Percentiles rank a stretch among this genome's conserved stretches.
These are phyloP conservation scores for Diuraphis noxia DNA, from an alignment of 1,140 invertebrate genomes.

Conservation along the genomic window DNA sequence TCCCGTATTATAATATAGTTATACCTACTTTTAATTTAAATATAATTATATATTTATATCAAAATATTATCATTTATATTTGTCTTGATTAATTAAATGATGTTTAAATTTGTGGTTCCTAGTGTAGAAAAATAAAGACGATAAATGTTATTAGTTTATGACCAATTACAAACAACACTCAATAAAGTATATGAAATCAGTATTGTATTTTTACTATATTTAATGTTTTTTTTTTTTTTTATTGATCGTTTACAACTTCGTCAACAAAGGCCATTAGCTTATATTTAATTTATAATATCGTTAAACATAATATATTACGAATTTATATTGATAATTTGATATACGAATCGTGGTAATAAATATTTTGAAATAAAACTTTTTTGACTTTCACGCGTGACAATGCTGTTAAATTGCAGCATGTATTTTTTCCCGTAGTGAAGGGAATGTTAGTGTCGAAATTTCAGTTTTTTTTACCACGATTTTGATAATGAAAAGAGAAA, in stretches of 20 bases:
- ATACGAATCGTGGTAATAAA: not conserved
- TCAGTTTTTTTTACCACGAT: constrained; percentile 39
- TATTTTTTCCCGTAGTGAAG: constrained; percentile 39
- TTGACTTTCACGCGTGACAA: constrained; percentile 30
- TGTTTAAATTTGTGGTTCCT: not conserved
- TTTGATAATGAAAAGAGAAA: constrained; percentile 53
- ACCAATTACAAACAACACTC: not conserved
- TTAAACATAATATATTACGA: not conserved
- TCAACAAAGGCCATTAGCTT: too few species aligned
- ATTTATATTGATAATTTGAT: not conserved
- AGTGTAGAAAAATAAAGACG: not conserved
- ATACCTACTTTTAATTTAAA: too few species aligned
- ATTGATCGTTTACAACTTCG: too few species aligned
- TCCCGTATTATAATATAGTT: too few species aligned
- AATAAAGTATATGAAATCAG: not conserved
- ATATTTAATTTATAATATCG: not conserved
- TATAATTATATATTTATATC: not conserved
- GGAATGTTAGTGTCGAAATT: constrained; percentile 41
- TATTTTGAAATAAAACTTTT: constrained; percentile 34
- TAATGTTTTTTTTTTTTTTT: too few species aligned
- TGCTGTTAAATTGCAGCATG: not conserved
- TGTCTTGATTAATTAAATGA: not conserved
- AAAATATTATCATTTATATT: not conserved
- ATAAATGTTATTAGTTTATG: not conserved
- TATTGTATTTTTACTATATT: not conserved